Evolutionary conservation across 1,140 invertebrate species (phyloP).

Genomic region (Wiebesia pumilae): DNA sequence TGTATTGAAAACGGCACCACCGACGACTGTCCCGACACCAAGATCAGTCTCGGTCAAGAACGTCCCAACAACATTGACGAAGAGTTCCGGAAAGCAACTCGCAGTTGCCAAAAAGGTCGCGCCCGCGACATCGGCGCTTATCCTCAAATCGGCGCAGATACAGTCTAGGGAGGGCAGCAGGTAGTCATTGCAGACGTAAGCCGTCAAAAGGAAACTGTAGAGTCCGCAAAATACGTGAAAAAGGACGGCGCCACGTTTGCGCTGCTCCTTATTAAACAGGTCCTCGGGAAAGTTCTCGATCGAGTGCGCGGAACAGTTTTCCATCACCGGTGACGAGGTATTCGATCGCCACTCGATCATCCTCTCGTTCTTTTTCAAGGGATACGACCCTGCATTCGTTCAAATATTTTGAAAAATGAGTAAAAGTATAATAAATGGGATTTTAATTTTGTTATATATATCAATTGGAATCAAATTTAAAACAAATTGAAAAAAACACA

Average conservation of each 20-base stretch:
- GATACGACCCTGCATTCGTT: not conserved
- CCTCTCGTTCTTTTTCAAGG: not conserved
- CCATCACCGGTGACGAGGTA: not conserved
- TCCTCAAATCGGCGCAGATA: slow-evolving; percentile 84
- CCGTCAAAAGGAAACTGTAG: slow-evolving; percentile 86
- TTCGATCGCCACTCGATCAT: not conserved
- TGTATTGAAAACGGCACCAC: slow-evolving; percentile 91
- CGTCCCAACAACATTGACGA: slow-evolving; percentile 91
- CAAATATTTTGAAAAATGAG: too few species aligned
- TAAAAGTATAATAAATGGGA: too few species aligned
- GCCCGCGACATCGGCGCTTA: slow-evolving; percentile 89
- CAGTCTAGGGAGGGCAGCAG: slow-evolving; percentile 88
- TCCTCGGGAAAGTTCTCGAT: slow-evolving; percentile 77
- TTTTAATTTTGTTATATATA: too few species aligned
- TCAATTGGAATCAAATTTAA: too few species aligned
- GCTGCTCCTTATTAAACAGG: slow-evolving; percentile 78
- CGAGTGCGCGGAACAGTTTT: slow-evolving; percentile 70
- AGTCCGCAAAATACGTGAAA: slow-evolving; percentile 85
- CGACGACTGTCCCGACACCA: slow-evolving; percentile 90
- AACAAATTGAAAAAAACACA: too few species aligned
- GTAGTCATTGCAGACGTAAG: slow-evolving; percentile 90
- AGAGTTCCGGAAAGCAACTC: slow-evolving; percentile 92
- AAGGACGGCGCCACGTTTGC: slow-evolving; percentile 81
- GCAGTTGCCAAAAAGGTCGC: slow-evolving; percentile 95
- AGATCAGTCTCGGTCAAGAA: slow-evolving; percentile 86